These are phyloP conservation scores for Zonotrichia leucophrys DNA, from an alignment of 2,113 vertebrate species.

Conservation along the genomic window DNA sequence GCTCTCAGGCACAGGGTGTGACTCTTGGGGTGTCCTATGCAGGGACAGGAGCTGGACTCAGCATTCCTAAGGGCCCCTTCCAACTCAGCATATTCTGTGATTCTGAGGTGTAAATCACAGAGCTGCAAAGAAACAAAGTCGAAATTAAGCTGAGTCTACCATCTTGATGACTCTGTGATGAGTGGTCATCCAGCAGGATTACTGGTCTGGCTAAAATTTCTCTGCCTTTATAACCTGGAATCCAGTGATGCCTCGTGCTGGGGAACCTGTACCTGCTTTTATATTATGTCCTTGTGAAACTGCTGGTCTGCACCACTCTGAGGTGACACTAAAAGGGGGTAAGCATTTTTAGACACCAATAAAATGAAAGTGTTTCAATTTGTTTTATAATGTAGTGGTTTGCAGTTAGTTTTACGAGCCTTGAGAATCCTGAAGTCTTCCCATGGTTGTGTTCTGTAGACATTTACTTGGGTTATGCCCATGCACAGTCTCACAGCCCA, in stretches of 20 bases:
- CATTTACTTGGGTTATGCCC: not conserved
- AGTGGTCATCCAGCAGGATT: not conserved
- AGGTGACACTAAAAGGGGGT: not conserved
- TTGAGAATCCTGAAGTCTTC: not conserved
- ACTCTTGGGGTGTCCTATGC: not conserved
- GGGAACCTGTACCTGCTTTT: not conserved
- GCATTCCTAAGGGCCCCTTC: not conserved
- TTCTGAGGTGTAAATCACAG: not conserved
- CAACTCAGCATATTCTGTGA: not conserved
- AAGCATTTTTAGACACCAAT: not conserved
- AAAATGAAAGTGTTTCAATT: conserved; percentile 3
- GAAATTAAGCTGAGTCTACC: not conserved
- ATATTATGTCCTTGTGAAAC: not conserved
- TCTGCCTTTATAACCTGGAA: not conserved
- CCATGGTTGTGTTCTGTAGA: not conserved
- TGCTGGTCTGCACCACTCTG: not conserved
- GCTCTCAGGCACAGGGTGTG: fast-evolving
- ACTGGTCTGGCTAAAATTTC: not conserved
- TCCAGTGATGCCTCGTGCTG: not conserved
- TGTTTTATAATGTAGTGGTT: not conserved
- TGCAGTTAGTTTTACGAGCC: not conserved
- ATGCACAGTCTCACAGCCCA: not conserved
- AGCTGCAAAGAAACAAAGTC: not conserved
- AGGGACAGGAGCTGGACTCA: not conserved
- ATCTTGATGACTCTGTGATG: not conserved